These are phyloP conservation scores for Saccostrea cuccullata DNA, from an alignment of 1,140 invertebrate genomes.

Conservation along the genomic window DNA sequence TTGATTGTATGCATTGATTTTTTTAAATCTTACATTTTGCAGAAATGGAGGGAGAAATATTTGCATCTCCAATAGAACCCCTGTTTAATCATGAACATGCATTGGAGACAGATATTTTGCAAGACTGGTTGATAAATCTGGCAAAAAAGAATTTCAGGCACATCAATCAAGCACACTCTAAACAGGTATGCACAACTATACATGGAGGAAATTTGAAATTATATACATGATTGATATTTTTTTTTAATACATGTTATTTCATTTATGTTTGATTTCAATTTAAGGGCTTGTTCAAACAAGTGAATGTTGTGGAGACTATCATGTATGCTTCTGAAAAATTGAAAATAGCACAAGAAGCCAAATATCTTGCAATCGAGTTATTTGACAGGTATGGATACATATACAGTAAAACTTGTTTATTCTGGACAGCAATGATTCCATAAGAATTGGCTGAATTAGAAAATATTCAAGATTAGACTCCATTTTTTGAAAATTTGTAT, in stretches of 20 bases:
- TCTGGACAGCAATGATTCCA: no score
- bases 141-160: slow-evolving; percentile 34
- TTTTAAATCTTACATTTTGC: background rate
- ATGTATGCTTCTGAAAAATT: slow-evolving; percentile 47
- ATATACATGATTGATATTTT: no score
- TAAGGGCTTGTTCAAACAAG: slow-evolving; percentile 18
- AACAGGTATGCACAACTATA: slow-evolving; percentile 38
- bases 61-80: slow-evolving; percentile 54
- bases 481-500: no score
- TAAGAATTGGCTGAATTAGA: no score
- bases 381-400: slow-evolving; percentile 51
- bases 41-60: slow-evolving; percentile 40
- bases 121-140: slow-evolving; percentile 51
- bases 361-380: slow-evolving; percentile 51
- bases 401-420: no score
- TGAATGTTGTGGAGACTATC: slow-evolving; percentile 45
- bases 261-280: background rate
- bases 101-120: slow-evolving; percentile 50
- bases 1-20: no score
- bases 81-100: slow-evolving; percentile 52
- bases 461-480: no score
- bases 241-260: no score
- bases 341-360: slow-evolving; percentile 49
- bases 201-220: background rate
- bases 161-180: slow-evolving; percentile 35